A percentile compares a stretch with the other conserved stretches of the same genome.
phyloP scores from a whole-genome alignment of 2,797 vertebrate genomes.

The Crax fasciolata region DNA sequence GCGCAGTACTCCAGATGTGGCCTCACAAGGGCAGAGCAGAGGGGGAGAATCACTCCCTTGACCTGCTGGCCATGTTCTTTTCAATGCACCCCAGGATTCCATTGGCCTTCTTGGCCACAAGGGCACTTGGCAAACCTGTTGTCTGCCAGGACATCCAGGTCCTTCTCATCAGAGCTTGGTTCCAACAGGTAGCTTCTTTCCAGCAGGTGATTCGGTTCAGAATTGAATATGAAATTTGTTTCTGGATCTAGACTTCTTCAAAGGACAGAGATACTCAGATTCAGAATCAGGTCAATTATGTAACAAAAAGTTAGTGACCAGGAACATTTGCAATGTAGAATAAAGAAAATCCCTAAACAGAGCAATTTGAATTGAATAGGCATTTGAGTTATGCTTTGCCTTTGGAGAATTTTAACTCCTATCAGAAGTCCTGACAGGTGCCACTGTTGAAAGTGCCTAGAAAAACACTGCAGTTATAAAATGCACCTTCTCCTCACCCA shows the following conservation, averaged over 20 bases:
- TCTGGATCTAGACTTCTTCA: neutral
- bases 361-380: neutral
- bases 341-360: neutral
- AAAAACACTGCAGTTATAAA: neutral
- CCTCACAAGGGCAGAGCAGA: too few relatives aligned
- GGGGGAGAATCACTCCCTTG: too few relatives aligned
- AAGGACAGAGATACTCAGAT: neutral
- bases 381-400: neutral
- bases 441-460: fast-evolving
- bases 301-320: neutral
- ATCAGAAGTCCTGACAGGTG: neutral
- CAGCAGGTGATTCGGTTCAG: neutral
- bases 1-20: too few relatives aligned
- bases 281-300: neutral
- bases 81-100: too few relatives aligned
- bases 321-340: neutral
- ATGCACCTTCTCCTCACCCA: neutral
- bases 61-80: too few relatives aligned
- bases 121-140: too few relatives aligned
- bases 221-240: neutral
- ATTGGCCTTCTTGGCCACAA: too few relatives aligned
- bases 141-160: too few relatives aligned
- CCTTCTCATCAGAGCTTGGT: too few relatives aligned
- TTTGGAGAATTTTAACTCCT: neutral
- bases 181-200: too few relatives aligned